phyloP scores from a whole-genome alignment of 2,113 vertebrate species.

The Pyxicephalus adspersus region DNA sequence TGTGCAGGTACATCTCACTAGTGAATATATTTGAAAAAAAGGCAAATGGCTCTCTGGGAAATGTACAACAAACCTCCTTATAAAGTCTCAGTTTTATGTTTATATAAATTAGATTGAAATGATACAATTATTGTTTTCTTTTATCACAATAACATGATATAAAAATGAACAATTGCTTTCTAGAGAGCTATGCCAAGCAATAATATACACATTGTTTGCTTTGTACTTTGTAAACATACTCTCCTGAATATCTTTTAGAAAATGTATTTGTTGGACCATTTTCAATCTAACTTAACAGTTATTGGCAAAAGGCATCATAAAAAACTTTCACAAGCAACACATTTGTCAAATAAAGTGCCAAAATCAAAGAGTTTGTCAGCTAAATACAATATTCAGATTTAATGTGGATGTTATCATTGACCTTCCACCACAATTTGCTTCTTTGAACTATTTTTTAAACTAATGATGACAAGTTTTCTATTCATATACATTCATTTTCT shows the following conservation, averaged over 20 bases:
- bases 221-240: not conserved
- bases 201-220: not conserved
- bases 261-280: conserved; percentile 1
- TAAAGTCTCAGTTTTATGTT: too few species aligned
- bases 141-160: not conserved
- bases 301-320: conserved; percentile 2
- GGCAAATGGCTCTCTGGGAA: too few species aligned
- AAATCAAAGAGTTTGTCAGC: conserved; percentile 7
- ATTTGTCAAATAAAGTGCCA: conserved; percentile 1
- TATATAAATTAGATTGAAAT: not conserved
- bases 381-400: conserved; percentile 12
- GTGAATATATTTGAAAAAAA: too few species aligned
- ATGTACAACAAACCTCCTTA: too few species aligned
- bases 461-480: conserved; percentile 2
- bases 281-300: conserved; percentile 18
- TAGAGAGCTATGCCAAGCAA: not conserved
- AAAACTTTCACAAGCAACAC: not conserved
- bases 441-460: conserved; percentile 8
- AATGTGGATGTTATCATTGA: conserved; percentile 18
- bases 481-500: not conserved
- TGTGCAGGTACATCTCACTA: too few species aligned
- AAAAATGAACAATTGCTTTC: not conserved
- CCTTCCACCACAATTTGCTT: not conserved
- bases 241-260: not conserved
- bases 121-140: not conserved